Base-by-base conservation (phyloP, 2,888 invertebrate genomes). In the Phasia obesa region DNA sequence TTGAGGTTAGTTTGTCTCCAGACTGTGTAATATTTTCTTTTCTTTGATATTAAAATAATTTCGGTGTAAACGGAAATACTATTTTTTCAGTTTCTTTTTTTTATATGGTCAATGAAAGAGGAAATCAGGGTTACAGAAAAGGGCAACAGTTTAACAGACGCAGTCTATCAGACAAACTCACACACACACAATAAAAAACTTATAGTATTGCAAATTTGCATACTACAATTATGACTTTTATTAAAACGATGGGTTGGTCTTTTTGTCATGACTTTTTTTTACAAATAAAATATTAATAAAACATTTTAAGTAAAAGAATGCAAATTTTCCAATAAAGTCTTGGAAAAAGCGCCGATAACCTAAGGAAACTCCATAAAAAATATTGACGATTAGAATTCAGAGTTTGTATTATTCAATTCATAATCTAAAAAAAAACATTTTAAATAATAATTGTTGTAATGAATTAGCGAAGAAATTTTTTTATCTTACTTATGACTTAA, bases 51-150 rank as follows among this genome's bases (percentile, higher is more conserved):
- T 23, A 19, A 49, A 65, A 53, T 44, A 59, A n/a, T 60, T 76
- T 76, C n/a, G 67, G 57, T 79, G 76, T 62, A 80, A 79, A 76
- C 79, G 80, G 80, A 79, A 80, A 59, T 76, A 71, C 31, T 17
- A n/a, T 60, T 65, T 75, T 69, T 49, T 62, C 38, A 11, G 31
- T 3, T 38, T 25, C 0, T 44, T 7, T 19, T 59, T 64, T 74
- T 71, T 67, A 67, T 73, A 84, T 83, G 82, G 84, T 81, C 81
- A 76, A 53, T 70, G 70, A 51, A 79, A 79, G 79, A 84, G 85
- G 85, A 85, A 84, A 77, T 85, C 76, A 75, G 81, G 84, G 85
- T 85, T 85, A 83, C 81, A 60, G 73, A 85, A 83, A 85, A 85
- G 85, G 85, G 81, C 85, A 83, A 64, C 55, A 38, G 49, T 80